Evolutionary conservation across 1,140 invertebrate species (phyloP).

Genomic region (Hylaeus volcanicus): DNA sequence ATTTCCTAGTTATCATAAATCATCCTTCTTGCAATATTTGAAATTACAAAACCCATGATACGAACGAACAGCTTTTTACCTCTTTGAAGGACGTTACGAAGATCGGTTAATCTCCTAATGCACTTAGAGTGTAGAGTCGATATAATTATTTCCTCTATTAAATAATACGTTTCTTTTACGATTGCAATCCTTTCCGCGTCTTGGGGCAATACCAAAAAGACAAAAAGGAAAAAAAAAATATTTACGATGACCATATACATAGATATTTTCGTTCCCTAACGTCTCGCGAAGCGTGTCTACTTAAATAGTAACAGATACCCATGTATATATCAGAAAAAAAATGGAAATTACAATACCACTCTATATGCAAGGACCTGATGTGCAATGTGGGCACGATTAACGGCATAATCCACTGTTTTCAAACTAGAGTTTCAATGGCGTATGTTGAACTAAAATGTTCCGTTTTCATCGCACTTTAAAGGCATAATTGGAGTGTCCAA

Average conservation of each 20-base stretch:
- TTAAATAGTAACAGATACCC: conserved; percentile 39
- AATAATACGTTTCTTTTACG: conserved; percentile 12
- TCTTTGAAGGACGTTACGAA: conserved; percentile 16
- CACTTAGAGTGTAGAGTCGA: conserved; percentile 29
- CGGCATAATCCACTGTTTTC: background rate
- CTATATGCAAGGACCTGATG: conserved; percentile 4
- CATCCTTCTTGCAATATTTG: conserved; percentile 35
- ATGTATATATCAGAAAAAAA: conserved; percentile 31
- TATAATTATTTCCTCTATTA: conserved; percentile 23
- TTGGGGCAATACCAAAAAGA: conserved; percentile 41
- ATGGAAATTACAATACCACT: conserved; percentile 16
- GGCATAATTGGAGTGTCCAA: conserved; percentile 21
- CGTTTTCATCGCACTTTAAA: conserved; percentile 56
- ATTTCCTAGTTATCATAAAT: conserved; percentile 21
- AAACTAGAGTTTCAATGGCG: background rate
- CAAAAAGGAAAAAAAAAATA: conserved; percentile 16
- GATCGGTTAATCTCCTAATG: conserved; percentile 25
- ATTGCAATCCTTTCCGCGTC: conserved; percentile 24
- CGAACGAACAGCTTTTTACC: conserved; percentile 21
- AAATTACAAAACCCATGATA: conserved; percentile 29
- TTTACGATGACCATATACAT: conserved; percentile 29
- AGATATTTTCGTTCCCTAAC: conserved; percentile 27
- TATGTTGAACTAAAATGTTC: background rate
- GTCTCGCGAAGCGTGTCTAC: conserved; percentile 27
- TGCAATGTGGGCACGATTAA: background rate